Conservation (phyloP, 2,888 invertebrate genomes). For the Hydrotaea diabolus region DNA sequence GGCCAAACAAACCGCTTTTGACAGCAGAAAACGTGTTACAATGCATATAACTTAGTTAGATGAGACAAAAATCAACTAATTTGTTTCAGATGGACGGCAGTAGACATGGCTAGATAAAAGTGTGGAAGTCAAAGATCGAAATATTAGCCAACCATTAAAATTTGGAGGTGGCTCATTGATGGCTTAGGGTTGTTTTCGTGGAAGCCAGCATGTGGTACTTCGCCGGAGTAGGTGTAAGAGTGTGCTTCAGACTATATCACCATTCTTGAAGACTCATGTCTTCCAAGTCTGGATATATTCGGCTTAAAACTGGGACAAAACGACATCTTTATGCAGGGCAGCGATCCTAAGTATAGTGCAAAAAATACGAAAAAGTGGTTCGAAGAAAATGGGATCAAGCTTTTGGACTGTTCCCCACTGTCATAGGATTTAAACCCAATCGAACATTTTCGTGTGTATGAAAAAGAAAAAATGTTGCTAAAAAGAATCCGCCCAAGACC, state of each 20-base stretch:
- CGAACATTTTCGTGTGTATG: not conserved
- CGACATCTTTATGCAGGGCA: too few species aligned
- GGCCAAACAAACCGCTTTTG: too few species aligned
- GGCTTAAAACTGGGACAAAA: not conserved
- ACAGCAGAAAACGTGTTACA: too few species aligned
- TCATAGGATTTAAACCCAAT: not conserved
- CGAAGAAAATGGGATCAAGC: not conserved
- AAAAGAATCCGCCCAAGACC: not conserved
- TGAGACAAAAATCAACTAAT: not conserved
- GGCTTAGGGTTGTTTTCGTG: too few species aligned
- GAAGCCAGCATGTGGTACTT: not conserved
- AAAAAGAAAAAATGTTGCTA: too few species aligned
- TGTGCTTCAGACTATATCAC: too few species aligned
- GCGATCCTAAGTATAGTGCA: too few species aligned
- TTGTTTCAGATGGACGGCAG: not conserved
- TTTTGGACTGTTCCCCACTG: not conserved
- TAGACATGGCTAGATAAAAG: not conserved
- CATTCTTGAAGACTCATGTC: not conserved
- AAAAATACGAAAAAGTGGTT: too few species aligned
- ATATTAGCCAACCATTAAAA: too few species aligned
- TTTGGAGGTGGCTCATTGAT: too few species aligned
- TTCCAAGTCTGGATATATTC: conserved; percentile 3
- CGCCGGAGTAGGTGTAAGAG: not conserved
- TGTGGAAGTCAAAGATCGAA: not conserved
- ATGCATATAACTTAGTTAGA: not conserved